Evolutionary conservation across 1,140 invertebrate species (phyloP).

Genomic region (Pseudoatta argentina): DNA sequence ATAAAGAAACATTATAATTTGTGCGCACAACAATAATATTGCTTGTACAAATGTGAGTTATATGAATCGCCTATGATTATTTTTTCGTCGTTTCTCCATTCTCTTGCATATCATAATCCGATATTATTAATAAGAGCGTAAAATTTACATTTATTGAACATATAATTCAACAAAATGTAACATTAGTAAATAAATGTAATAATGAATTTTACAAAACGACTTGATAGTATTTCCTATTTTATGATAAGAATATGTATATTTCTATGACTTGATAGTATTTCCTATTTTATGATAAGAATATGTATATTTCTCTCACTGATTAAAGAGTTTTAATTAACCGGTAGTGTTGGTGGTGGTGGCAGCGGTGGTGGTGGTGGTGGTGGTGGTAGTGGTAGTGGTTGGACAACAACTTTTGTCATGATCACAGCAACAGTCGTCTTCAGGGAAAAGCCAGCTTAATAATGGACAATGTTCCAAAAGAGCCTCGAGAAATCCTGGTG

Average conservation of each 20-base stretch:
- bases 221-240: background rate
- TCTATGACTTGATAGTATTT: background rate
- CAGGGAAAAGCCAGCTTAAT: background rate
- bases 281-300: background rate
- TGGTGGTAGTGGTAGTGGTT: background rate
- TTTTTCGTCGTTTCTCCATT: background rate
- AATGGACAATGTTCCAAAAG: constrained; percentile 13
- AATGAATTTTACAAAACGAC: constrained; percentile 4
- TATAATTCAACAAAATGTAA: background rate
- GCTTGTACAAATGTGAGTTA: background rate
- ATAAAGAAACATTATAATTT: constrained; percentile 12
- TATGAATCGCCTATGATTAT: background rate
- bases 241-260: background rate
- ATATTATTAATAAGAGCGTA: background rate
- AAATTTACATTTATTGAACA: background rate
- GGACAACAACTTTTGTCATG: background rate
- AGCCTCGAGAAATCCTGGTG: constrained; percentile 2
- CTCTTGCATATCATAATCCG: background rate
- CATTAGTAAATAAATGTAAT: background rate
- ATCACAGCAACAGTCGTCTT: constrained; percentile 6
- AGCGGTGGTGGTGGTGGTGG: too few species aligned
- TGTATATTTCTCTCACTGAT: background rate
- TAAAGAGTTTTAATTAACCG: background rate
- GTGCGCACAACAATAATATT: background rate
- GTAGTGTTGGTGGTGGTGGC: accelerated